These are phyloP conservation scores for Sebastes wilsoni DNA, from an alignment of 2,797 vertebrate species.

Conservation along the genomic window DNA sequence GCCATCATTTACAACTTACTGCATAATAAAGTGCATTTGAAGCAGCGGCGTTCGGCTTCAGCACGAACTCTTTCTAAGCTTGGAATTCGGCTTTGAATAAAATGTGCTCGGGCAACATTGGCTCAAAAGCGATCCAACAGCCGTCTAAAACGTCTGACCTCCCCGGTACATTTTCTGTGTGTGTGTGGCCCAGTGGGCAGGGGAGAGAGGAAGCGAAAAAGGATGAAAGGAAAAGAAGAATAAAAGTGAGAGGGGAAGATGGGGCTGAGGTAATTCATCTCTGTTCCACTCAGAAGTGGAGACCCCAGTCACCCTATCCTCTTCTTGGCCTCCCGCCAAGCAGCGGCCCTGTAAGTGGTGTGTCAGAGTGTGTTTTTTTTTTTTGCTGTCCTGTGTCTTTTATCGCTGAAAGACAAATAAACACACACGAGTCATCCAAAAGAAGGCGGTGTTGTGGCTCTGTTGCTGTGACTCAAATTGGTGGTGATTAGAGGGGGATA, in stretches of 20 bases:
- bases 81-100: conserved; percentile 49
- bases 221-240: conserved; percentile 49
- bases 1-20: conserved; percentile 72
- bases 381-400: conserved; percentile 7
- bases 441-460: conserved; percentile 4
- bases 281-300: conserved; percentile 44
- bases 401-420: conserved; percentile 46
- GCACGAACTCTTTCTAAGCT: conserved; percentile 38
- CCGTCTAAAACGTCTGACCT: conserved; percentile 53
- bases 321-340: conserved; percentile 50
- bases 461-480: conserved; percentile 66
- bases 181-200: conserved; percentile 39
- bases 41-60: conserved; percentile 28
- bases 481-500: conserved; percentile 60
- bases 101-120: conserved; percentile 13
- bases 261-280: conserved; percentile 49
- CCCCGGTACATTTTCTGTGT: conserved; percentile 32
- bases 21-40: conserved; percentile 62
- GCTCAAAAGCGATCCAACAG: conserved; percentile 43
- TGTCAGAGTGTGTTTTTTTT: conserved; percentile 26
- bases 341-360: conserved; percentile 23
- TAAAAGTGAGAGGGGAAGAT: conserved; percentile 24
- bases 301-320: conserved; percentile 40
- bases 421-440: conserved; percentile 13
- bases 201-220: conserved; percentile 9